Base-by-base conservation (phyloP, 92 coral and sea anemone genomes). In the Metridium senile region DNA sequence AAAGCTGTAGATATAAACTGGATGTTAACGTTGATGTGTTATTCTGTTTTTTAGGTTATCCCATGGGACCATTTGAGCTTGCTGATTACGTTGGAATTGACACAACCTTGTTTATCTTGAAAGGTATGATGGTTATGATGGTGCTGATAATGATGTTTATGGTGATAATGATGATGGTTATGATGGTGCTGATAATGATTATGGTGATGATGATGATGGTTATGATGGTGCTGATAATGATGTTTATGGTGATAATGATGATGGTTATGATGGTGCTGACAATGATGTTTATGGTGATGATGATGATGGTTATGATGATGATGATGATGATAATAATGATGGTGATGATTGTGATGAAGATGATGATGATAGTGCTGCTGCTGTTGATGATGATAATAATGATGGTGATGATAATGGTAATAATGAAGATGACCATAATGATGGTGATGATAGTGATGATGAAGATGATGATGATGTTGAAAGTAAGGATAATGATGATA, bases 1-100 rank as follows among this genome's bases (percentile, higher is more conserved):
- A n/a, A n/a, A n/a, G n/a, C n/a, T n/a, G n/a, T n/a, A n/a, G n/a
- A n/a, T n/a, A n/a, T n/a, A n/a, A n/a, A n/a, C n/a, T n/a, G n/a
- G n/a, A n/a, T n/a, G n/a, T n/a, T n/a, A n/a, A n/a, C n/a, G n/a
- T n/a, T n/a, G n/a, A n/a, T n/a, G n/a, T n/a, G n/a, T n/a, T n/a
- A n/a, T n/a, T n/a, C 26, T 26, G 28, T 59, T 8, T 59, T 59
- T 59, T 23, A 94, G 98, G 97, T 18, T 76, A 94, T 80, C 98
- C 97, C 72, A 94, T 94, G 97, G 98, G 98, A 1, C 98, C 97
- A 13, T 76, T 94, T 71, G 98, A 94, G 77, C 94, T 94, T 29
- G 93, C 94, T n/a, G 98, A 94, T 71, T 92, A 91, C 33, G 97
- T 94, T 39, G 98, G 98, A 46, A 82, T 94, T 46, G 98, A 94